Conservation (phyloP, 2,888 invertebrate species). For the Eudasyphora cyanicolor region DNA sequence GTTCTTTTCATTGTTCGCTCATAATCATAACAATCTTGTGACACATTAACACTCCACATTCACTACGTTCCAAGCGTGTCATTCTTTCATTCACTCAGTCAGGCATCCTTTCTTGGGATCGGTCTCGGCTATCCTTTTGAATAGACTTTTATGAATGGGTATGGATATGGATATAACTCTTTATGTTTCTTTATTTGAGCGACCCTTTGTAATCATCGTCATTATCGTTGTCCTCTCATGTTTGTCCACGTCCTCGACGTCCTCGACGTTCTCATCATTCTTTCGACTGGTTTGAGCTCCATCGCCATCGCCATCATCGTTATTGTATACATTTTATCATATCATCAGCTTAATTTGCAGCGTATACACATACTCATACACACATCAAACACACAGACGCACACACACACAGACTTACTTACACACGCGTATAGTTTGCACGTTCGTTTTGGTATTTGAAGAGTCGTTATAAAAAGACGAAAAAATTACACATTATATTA, state of each 20-base stretch:
- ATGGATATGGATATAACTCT: slow-evolving; percentile 72
- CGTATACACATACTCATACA: slow-evolving; percentile 55
- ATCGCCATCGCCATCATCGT: slow-evolving; percentile 54
- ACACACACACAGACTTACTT: slow-evolving; percentile 33
- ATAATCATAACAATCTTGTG: slow-evolving; percentile 42
- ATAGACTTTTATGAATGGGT: slow-evolving; percentile 61
- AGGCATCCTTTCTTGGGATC: slow-evolving; percentile 36
- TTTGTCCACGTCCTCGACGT: slow-evolving; percentile 18
- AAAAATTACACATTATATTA: slow-evolving; percentile 71
- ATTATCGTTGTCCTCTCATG: slow-evolving; percentile 52
- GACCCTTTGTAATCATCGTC: slow-evolving; percentile 66
- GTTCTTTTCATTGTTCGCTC: not conserved
- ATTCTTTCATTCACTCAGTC: slow-evolving; percentile 50
- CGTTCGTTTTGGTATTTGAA: slow-evolving; percentile 30
- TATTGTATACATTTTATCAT: slow-evolving; percentile 68
- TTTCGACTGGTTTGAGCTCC: not conserved
- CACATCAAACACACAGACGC: slow-evolving; percentile 10
- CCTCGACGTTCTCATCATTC: slow-evolving; percentile 22
- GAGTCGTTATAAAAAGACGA: slow-evolving; percentile 69
- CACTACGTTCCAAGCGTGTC: slow-evolving; percentile 16
- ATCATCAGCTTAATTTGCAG: slow-evolving; percentile 66
- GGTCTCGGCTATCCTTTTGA: slow-evolving; percentile 45
- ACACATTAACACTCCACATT: slow-evolving; percentile 59
- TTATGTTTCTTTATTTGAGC: slow-evolving; percentile 67
- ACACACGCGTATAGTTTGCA: slow-evolving; percentile 56